These are phyloP conservation scores for Urechis unicinctus DNA, from an alignment of 2,888 invertebrate species.

Conservation along the genomic window DNA sequence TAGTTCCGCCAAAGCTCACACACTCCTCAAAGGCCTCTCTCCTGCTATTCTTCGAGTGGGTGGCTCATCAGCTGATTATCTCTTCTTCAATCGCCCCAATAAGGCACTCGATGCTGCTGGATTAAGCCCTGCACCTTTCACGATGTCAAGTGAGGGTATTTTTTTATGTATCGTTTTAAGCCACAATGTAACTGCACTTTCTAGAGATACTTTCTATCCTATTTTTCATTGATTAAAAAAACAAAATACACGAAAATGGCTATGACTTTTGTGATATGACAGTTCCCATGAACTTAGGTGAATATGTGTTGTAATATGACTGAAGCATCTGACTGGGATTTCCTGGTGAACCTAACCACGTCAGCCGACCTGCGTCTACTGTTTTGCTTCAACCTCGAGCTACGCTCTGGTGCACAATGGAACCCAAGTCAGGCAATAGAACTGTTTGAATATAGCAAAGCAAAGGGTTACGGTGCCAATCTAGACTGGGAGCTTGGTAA, in stretches of 20 bases:
- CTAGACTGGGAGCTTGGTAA: constrained; percentile 45
- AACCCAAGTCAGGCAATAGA: constrained; percentile 62
- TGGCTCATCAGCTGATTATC: constrained; percentile 18
- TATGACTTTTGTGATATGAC: too few relatives aligned
- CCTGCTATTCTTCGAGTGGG: constrained; percentile 19
- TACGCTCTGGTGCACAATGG: constrained; percentile 60
- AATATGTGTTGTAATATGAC: background rate
- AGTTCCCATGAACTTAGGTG: too few relatives aligned
- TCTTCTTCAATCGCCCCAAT: constrained; percentile 9
- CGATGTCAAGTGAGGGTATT: constrained; percentile 9
- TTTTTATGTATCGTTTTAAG: background rate
- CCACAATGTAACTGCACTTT: background rate
- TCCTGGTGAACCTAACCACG: constrained; percentile 13
- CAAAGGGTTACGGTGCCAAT: constrained; percentile 48
- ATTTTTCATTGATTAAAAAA: too few relatives aligned
- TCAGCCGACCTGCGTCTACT: constrained; percentile 59
- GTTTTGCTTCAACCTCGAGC: constrained; percentile 66
- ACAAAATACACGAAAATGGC: too few relatives aligned
- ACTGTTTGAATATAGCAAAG: constrained; percentile 61
- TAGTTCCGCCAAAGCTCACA: constrained; percentile 14
- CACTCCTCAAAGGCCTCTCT: constrained; percentile 13
- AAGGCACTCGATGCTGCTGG: background rate
- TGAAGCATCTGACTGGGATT: constrained; percentile 2
- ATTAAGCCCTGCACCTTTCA: background rate
- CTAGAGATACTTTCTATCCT: background rate